Base-by-base conservation (phyloP, 2,113 vertebrate genomes). In the Forbesichthys agassizii region DNA sequence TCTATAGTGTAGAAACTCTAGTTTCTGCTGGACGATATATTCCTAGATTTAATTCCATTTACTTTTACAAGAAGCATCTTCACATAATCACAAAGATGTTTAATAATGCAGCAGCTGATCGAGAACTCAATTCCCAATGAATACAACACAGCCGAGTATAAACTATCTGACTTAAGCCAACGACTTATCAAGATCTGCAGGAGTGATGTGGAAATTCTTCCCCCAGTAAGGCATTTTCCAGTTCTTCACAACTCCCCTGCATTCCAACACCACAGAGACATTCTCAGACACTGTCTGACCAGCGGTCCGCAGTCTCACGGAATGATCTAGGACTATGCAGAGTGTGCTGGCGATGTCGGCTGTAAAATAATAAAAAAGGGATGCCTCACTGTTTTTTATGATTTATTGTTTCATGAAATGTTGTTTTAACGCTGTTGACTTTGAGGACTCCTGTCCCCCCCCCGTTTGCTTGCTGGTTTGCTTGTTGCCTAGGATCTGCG, bases 371-470 rank as follows among this genome's bases (percentile, higher is more conserved):
- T 49, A 12, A 49, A 52, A 79, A 74, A 70, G 14, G 20, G 20
- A n/a, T 0, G 36, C 11, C 65, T 52, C 66, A 56, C 42, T 42
- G 56, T 49, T 56, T 51, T 4, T 4, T 27, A 27, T 27, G 1
- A 27, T 27, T 2, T 27, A 53, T 7, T 49, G 49, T 68, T 61
- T 77, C 60, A 63, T 62, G 20, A 48, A 54, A 56, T 68, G 57
- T 69, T 83, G 75, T 77, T 83, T 88, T 83, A 68, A 81, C 86
- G 47, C 42, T 68, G 13, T 66, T 71, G 42, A 77, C 62, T 69
- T 33, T 77, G 66, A n/a, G 65, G 57, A 61, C 64, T 60, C 75
- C 33, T 61, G n/a, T 55, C 63, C 61, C 63, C 11, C 61, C 48
- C 47, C 6, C 27, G 12, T 48, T 14, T 70, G 58, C 62, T 56